These are phyloP conservation scores for Melinaea menophilus DNA, from an alignment of 2,888 invertebrate species.

Conservation along the genomic window DNA sequence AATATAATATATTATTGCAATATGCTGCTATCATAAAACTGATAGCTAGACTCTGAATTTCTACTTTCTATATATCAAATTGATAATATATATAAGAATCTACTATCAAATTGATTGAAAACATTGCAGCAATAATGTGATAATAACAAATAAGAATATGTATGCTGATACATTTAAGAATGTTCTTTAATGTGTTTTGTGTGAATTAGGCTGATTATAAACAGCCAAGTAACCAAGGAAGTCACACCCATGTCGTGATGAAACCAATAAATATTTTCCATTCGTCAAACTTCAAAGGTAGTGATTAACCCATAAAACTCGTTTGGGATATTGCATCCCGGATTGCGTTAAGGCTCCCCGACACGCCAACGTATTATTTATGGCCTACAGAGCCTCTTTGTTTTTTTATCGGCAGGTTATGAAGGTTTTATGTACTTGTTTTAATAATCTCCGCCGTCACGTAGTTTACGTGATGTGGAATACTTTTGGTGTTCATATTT, in stretches of 20 bases:
- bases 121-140: too few species aligned
- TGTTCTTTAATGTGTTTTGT: too few species aligned
- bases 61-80: too few species aligned
- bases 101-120: too few species aligned
- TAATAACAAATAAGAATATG: too few species aligned
- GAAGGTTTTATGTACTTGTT: conserved; percentile 23
- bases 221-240: conserved; percentile 16
- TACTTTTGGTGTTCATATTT: conserved; percentile 2
- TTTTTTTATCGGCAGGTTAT: conserved; percentile 31
- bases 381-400: conserved; percentile 34
- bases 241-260: conserved; percentile 50
- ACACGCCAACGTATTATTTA: conserved; percentile 55
- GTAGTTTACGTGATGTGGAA: conserved; percentile 10
- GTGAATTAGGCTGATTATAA: not conserved
- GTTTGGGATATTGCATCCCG: conserved; percentile 42
- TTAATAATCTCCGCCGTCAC: conserved; percentile 25
- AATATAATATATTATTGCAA: not conserved
- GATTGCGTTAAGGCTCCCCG: conserved; percentile 45
- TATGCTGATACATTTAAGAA: too few species aligned
- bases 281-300: conserved; percentile 71
- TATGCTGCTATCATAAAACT: not conserved
- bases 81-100: too few species aligned
- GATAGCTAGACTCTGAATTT: too few species aligned
- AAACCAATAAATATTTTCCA: conserved; percentile 60
- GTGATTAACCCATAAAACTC: conserved; percentile 71